These are phyloP conservation scores for Epinotia nisella DNA, from an alignment of 2,888 invertebrate species.

Conservation along the genomic window DNA sequence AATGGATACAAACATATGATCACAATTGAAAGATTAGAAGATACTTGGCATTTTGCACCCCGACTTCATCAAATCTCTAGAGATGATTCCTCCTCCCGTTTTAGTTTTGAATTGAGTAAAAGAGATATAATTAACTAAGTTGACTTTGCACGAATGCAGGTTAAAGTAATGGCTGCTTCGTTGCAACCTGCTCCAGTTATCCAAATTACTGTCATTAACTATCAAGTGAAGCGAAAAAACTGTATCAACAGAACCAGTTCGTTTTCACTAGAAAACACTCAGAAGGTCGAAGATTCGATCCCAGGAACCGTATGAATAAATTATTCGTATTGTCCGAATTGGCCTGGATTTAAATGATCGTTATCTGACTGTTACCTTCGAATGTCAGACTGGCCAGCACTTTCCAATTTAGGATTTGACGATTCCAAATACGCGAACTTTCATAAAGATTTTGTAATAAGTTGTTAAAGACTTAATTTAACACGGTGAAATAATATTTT, in stretches of 20 bases:
- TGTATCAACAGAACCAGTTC: slow-evolving; percentile 69
- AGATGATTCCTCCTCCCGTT: not conserved
- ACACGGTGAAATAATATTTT: slow-evolving; percentile 25
- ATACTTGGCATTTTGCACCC: not conserved
- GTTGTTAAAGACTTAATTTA: slow-evolving; percentile 14
- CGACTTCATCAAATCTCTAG: not conserved
- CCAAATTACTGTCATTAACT: slow-evolving; percentile 75
- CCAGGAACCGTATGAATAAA: slow-evolving; percentile 36
- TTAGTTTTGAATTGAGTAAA: slow-evolving; percentile 9
- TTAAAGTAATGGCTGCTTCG: slow-evolving; percentile 56
- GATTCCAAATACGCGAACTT: slow-evolving; percentile 13
- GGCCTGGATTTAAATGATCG: slow-evolving; percentile 33
- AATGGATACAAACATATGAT: not conserved
- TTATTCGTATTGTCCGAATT: slow-evolving; percentile 30
- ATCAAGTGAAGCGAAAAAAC: slow-evolving; percentile 59
- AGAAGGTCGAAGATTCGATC: slow-evolving; percentile 30
- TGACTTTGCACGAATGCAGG: slow-evolving; percentile 19
- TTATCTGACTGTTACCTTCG: slow-evolving; percentile 17
- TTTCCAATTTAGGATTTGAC: slow-evolving; percentile 36
- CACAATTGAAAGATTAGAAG: not conserved
- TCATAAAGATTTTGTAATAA: slow-evolving; percentile 25
- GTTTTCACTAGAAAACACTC: slow-evolving; percentile 51
- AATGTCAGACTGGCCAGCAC: slow-evolving; percentile 14
- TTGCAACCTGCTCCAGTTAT: slow-evolving; percentile 67
- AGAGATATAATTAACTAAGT: slow-evolving; percentile 13